phyloP scores from a whole-genome alignment of 1,140 invertebrate genomes.

The Streblospio benedicti region DNA sequence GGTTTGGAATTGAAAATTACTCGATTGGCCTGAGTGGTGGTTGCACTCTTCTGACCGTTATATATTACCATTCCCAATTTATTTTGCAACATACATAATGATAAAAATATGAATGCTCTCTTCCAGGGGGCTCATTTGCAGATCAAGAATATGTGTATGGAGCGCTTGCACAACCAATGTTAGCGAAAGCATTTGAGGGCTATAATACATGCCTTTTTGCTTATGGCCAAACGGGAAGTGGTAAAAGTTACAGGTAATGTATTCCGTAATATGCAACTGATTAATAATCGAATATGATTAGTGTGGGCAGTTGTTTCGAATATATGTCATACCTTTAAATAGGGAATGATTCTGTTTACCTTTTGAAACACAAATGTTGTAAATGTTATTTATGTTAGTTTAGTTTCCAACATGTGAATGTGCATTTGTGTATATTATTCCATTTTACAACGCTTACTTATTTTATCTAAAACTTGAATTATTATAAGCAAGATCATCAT shows the following conservation, averaged over 20 bases:
- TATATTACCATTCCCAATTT: too few relatives aligned
- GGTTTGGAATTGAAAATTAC: too few relatives aligned
- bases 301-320: not conserved
- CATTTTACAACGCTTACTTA: too few relatives aligned
- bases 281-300: not conserved
- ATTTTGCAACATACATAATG: too few relatives aligned
- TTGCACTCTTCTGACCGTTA: too few relatives aligned
- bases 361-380: not conserved
- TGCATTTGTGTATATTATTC: too few relatives aligned
- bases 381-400: too few relatives aligned
- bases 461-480: too few relatives aligned
- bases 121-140: slow-evolving; percentile 34
- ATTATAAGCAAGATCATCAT: too few relatives aligned
- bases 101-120: too few relatives aligned
- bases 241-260: slow-evolving; percentile 64
- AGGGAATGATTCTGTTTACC: not conserved
- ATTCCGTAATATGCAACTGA: not conserved
- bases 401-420: too few relatives aligned
- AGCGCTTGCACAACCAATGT: slow-evolving; percentile 38
- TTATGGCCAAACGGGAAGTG: slow-evolving; percentile 90
- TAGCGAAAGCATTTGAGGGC: slow-evolving; percentile 44
- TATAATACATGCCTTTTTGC: slow-evolving; percentile 67
- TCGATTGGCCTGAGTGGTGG: too few relatives aligned
- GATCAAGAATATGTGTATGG: slow-evolving; percentile 40
- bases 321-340: not conserved